Evolutionary conservation across 2,797 vertebrate species (phyloP).

Genomic region (Hipposideros larvatus): DNA sequence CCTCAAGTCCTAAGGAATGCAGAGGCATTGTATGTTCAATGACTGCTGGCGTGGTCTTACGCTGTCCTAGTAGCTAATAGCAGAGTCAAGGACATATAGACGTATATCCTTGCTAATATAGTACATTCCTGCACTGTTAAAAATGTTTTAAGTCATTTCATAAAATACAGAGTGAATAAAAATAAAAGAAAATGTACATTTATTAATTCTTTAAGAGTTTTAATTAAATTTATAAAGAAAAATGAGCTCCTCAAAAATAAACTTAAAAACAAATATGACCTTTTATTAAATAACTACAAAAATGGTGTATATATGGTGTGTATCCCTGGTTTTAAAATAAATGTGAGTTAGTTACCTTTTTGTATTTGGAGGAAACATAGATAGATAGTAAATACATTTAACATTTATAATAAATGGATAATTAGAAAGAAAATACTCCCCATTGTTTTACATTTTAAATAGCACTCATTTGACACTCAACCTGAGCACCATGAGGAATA

Average conservation of each 20-base stretch:
- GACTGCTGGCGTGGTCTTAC: not conserved
- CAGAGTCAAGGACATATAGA: not conserved
- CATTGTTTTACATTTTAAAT: constrained; percentile 37
- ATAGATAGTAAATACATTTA: constrained; percentile 1
- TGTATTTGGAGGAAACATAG: not conserved
- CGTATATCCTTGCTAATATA: not conserved
- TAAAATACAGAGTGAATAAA: constrained; percentile 26
- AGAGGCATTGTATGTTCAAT: not conserved
- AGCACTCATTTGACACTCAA: not conserved
- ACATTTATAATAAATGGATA: constrained; percentile 3
- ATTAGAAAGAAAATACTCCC: not conserved
- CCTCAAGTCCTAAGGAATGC: not conserved
- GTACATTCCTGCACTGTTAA: not conserved
- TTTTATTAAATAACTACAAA: not conserved
- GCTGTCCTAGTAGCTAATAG: not conserved
- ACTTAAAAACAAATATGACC: not conserved
- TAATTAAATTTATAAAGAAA: constrained; percentile 40
- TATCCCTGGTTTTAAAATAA: not conserved
- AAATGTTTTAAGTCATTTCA: not conserved
- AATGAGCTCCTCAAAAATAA: not conserved
- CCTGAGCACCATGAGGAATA: not conserved
- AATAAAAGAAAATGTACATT: not conserved
- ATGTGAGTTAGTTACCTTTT: not conserved
- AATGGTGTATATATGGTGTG: not conserved
- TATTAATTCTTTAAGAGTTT: not conserved